Conservation (phyloP, 1,140 invertebrate genomes). For the Helicoverpa zea region DNA sequence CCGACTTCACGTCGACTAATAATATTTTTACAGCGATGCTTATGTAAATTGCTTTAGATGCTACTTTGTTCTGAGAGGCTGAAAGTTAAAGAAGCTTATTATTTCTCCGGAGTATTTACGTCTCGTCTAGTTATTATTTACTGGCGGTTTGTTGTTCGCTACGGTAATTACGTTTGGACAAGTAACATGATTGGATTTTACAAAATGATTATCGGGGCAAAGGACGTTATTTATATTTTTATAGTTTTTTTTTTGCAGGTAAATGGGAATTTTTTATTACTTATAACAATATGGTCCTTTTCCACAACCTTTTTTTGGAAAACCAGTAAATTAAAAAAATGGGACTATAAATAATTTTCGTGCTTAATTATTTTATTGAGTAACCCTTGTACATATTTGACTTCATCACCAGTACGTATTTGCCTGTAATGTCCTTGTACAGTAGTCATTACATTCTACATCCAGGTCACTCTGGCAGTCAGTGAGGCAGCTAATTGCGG, state of each 20-base stretch:
- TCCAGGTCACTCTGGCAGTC: background rate
- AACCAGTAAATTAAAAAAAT: no score
- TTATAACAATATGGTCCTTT: no score
- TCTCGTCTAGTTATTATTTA: slow-evolving; percentile 34
- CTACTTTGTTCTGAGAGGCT: background rate
- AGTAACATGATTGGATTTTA: slow-evolving; percentile 9
- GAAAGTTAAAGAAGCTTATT: slow-evolving; percentile 26
- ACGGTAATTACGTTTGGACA: slow-evolving; percentile 11
- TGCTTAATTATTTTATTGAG: no score
- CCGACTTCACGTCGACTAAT: background rate
- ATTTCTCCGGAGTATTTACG: slow-evolving; percentile 21
- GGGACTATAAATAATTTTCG: no score
- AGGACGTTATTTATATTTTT: no score
- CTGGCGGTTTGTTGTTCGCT: background rate
- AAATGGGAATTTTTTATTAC: no score
- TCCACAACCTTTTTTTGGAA: no score
- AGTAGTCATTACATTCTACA: background rate
- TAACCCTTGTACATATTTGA: no score
- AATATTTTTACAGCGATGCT: slow-evolving; percentile 21
- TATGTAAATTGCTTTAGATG: slow-evolving; percentile 32
- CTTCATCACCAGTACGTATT: no score
- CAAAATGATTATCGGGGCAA: background rate
- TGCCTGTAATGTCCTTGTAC: background rate
- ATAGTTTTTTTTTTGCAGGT: no score
- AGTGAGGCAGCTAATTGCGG: background rate